These are phyloP conservation scores for Sarcophaga subvicina DNA, from an alignment of 2,888 invertebrate species.

Conservation along the genomic window DNA sequence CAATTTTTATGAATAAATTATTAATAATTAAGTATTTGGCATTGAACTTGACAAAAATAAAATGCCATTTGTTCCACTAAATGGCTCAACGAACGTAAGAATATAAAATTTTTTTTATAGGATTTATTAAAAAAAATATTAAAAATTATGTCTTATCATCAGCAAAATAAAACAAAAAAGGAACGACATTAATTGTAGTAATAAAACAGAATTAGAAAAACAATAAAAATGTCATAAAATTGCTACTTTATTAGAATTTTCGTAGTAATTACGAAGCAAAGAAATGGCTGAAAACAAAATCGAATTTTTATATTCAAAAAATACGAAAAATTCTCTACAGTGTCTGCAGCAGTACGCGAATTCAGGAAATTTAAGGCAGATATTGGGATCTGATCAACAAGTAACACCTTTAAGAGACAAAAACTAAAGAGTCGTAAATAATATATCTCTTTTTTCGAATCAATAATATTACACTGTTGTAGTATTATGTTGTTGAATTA, in stretches of 20 bases:
- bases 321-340: too few species aligned
- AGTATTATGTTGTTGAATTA: too few species aligned
- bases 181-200: not conserved
- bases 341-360: not conserved
- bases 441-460: too few species aligned
- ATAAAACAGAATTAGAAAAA: slow-evolving; percentile 7
- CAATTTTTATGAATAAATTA: not conserved
- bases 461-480: too few species aligned
- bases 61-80: not conserved
- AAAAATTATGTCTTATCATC: slow-evolving; percentile 36
- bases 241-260: not conserved
- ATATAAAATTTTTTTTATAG: not conserved
- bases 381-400: not conserved
- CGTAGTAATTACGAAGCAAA: too few species aligned
- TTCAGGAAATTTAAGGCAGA: not conserved
- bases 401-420: too few species aligned
- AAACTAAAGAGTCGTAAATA: too few species aligned
- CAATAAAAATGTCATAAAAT: slow-evolving; percentile 21
- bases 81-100: not conserved
- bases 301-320: too few species aligned
- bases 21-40: slow-evolving; percentile 13
- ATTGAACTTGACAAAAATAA: slow-evolving; percentile 49
- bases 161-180: not conserved
- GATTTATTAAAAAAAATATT: not conserved
- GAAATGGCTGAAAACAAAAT: too few species aligned